Evolutionary conservation across 2,797 vertebrate genomes (phyloP).

Genomic region (Aplochiton taeniatus): DNA sequence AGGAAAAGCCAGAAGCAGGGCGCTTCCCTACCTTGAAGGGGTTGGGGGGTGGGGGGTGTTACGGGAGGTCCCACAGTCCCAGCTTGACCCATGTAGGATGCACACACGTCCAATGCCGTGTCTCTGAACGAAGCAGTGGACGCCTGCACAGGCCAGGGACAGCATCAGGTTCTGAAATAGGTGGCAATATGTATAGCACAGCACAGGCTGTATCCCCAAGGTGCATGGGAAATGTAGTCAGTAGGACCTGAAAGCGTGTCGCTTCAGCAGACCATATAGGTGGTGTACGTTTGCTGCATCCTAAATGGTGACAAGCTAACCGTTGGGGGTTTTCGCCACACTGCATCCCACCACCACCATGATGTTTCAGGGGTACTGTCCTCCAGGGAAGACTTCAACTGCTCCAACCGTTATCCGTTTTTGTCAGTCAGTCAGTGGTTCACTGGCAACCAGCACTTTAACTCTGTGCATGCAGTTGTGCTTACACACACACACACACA

Average conservation of each 20-base stretch:
- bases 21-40: slow-evolving; percentile 48
- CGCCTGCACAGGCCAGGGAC: slow-evolving; percentile 38
- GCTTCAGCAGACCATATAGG: slow-evolving; percentile 13
- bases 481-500: slow-evolving; percentile 15
- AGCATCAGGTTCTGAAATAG: slow-evolving; percentile 38
- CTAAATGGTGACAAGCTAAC: slow-evolving; percentile 34
- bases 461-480: slow-evolving; percentile 30
- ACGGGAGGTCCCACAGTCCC: slow-evolving; percentile 49
- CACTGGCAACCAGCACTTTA: slow-evolving; percentile 34
- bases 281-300: slow-evolving; percentile 23
- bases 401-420: slow-evolving; percentile 4
- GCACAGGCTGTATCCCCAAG: slow-evolving; percentile 41
- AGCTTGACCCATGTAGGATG: slow-evolving; percentile 52
- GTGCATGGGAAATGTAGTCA: slow-evolving; percentile 35
- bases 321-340: slow-evolving; percentile 29
- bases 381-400: slow-evolving; percentile 19
- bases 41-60: slow-evolving; percentile 59
- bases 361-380: slow-evolving; percentile 11
- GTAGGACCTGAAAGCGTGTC: slow-evolving; percentile 36
- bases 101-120: slow-evolving; percentile 48
- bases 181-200: slow-evolving; percentile 35
- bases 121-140: slow-evolving; percentile 42
- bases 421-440: slow-evolving; percentile 27
- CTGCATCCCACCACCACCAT: slow-evolving; percentile 21
- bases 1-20: slow-evolving; percentile 71